Conservation (phyloP, 30 jellyfish, hydroid and myxozoan species). For the Rhopilema esculentum region DNA sequence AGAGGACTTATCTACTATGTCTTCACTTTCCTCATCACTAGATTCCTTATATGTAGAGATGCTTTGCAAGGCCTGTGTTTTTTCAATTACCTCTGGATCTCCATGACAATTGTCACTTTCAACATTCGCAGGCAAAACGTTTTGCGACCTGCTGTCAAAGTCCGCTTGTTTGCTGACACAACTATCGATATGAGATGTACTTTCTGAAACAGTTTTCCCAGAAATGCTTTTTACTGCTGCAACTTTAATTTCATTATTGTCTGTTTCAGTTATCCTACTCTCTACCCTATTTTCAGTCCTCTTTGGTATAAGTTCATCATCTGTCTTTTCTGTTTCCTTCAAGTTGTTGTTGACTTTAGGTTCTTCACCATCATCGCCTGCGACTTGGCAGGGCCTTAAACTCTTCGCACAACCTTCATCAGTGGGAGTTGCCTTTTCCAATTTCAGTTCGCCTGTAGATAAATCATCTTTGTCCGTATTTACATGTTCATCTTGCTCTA, state of each 20-base stretch:
- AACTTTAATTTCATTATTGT: no score
- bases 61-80: slow-evolving; percentile 5
- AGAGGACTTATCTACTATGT: background rate
- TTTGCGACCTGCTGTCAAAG: background rate
- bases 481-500: no score
- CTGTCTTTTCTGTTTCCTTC: no score
- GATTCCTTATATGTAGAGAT: slow-evolving; percentile 13
- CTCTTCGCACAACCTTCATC: no score
- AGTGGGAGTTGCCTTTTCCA: no score
- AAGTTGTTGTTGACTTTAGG: background rate
- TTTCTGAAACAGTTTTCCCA: background rate
- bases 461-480: no score
- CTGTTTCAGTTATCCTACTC: background rate
- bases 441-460: no score
- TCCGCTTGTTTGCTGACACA: background rate
- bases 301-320: no score
- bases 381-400: no score
- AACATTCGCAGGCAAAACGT: background rate
- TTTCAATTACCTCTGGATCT: background rate
- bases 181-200: background rate
- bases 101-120: background rate
- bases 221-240: background rate
- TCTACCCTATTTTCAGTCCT: background rate
- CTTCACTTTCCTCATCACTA: slow-evolving; percentile 16
- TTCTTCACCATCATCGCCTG: background rate